These are phyloP conservation scores for Antigone vipio DNA, from an alignment of 2,113 vertebrate genomes.

Conservation along the genomic window DNA sequence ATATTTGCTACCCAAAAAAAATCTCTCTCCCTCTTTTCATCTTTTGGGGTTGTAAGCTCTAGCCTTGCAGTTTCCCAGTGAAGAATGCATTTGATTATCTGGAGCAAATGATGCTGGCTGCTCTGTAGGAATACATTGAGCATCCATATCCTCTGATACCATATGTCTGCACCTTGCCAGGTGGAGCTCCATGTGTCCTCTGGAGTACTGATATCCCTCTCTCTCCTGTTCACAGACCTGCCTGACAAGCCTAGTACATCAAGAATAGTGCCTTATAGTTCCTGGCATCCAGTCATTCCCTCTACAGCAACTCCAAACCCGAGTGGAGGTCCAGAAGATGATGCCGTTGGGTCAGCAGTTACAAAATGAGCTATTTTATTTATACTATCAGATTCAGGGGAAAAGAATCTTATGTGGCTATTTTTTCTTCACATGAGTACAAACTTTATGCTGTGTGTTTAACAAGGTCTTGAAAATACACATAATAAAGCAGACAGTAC, in stretches of 20 bases:
- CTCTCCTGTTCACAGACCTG: not conserved
- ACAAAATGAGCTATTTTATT: not conserved
- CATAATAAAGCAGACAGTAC: not conserved
- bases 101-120: not conserved
- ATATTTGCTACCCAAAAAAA: not conserved
- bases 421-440: not conserved
- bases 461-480: not conserved
- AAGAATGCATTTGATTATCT: not conserved
- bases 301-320: not conserved
- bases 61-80: not conserved
- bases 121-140: not conserved
- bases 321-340: rapidly evolving
- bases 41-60: not conserved
- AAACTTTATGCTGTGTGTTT: not conserved
- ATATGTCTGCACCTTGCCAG: not conserved
- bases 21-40: not conserved
- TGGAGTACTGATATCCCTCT: not conserved
- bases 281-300: not conserved
- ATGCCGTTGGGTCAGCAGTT: not conserved
- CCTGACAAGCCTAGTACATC: not conserved
- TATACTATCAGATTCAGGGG: not conserved
- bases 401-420: not conserved
- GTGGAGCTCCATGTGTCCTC: not conserved
- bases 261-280: not conserved
- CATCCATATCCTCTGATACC: not conserved